Evolutionary conservation across 2,888 invertebrate genomes (phyloP).

Genomic region (Napeogenes inachia): DNA sequence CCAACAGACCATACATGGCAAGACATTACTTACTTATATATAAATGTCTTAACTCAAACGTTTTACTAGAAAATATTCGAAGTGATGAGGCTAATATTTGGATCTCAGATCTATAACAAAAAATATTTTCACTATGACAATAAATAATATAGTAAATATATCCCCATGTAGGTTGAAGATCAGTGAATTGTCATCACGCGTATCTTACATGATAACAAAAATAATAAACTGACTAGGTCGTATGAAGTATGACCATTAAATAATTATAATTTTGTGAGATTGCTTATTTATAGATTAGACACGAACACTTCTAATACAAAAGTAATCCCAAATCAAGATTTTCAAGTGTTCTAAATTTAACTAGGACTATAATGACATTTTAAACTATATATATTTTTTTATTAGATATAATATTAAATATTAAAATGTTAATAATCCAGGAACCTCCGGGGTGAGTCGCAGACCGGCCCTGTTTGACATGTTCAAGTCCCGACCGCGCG

Average conservation of each 20-base stretch:
- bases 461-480: slow-evolving; percentile 88
- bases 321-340: too few relatives aligned
- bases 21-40: slow-evolving; percentile 12
- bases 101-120: too few relatives aligned
- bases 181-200: too few relatives aligned
- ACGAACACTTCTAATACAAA: too few relatives aligned
- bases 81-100: too few relatives aligned
- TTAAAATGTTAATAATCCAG: slow-evolving; percentile 38
- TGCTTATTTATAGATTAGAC: too few relatives aligned
- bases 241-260: too few relatives aligned
- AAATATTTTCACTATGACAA: too few relatives aligned
- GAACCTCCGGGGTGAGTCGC: slow-evolving; percentile 82
- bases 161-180: neutral
- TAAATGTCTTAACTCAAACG: neutral
- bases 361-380: neutral
- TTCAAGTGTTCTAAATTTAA: too few relatives aligned
- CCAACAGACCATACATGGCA: slow-evolving; percentile 74
- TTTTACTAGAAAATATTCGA: neutral
- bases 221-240: too few relatives aligned
- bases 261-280: too few relatives aligned
- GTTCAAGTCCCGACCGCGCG: slow-evolving; percentile 77
- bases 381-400: neutral
- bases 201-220: too few relatives aligned
- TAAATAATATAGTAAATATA: neutral
- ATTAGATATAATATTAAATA: neutral